phyloP scores from a whole-genome alignment of 1,140 invertebrate species.

The Pseudomyrmex pallidus region DNA sequence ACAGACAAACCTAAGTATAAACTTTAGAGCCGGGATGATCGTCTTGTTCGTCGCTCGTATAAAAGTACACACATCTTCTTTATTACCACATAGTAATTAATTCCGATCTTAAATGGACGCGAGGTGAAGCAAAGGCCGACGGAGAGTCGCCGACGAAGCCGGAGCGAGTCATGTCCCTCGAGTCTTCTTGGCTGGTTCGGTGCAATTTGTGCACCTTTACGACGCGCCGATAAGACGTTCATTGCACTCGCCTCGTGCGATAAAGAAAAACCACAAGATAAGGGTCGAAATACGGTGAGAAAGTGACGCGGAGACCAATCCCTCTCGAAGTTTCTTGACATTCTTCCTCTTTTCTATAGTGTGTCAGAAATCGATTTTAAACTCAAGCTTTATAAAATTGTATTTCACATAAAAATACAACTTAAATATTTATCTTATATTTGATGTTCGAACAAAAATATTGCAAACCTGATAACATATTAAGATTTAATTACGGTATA shows the following conservation, averaged over 20 bases:
- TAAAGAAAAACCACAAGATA: slow-evolving; percentile 42
- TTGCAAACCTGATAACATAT: too few species aligned
- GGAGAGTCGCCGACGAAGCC: slow-evolving; percentile 8
- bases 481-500: too few species aligned
- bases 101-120: slow-evolving; percentile 36
- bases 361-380: neutral
- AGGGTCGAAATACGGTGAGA: neutral
- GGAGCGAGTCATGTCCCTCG: slow-evolving; percentile 3
- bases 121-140: neutral
- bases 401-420: neutral
- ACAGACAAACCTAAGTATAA: slow-evolving; percentile 40
- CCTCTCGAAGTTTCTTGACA: neutral
- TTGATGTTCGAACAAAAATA: too few species aligned
- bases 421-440: too few species aligned
- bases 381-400: neutral
- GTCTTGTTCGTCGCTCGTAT: slow-evolving; percentile 38
- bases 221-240: slow-evolving; percentile 31
- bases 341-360: neutral
- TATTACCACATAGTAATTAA: slow-evolving; percentile 61
- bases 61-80: slow-evolving; percentile 43
- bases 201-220: slow-evolving; percentile 38
- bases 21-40: slow-evolving; percentile 40
- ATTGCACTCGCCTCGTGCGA: slow-evolving; percentile 12
- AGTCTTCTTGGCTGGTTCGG: slow-evolving; percentile 31
- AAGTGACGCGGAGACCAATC: neutral